A percentile compares a stretch with the other conserved stretches of the same genome.
These are phyloP conservation scores for Crossaster papposus DNA, from an alignment of 53 echinoderm and acorn worm species.

Conservation along the genomic window DNA sequence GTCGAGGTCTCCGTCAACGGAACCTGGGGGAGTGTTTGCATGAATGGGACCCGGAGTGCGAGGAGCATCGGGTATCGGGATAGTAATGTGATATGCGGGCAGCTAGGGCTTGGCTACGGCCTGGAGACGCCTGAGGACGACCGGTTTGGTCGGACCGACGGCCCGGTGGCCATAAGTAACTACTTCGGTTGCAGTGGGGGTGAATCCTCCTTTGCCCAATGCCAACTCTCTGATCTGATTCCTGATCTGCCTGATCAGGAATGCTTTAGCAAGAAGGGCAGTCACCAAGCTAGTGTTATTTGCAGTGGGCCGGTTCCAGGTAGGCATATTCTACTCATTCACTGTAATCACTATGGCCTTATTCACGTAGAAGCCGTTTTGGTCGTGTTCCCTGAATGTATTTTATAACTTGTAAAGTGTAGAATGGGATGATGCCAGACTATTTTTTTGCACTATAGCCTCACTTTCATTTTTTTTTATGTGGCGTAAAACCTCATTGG, in stretches of 20 bases:
- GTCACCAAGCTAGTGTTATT: slow-evolving; percentile 13
- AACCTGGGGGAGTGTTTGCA: slow-evolving; percentile 32
- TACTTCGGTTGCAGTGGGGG: neutral
- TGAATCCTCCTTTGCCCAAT: slow-evolving; percentile 43
- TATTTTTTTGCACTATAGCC: too few species aligned
- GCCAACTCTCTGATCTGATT: neutral
- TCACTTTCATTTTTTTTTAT: too few species aligned
- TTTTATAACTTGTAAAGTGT: too few species aligned
- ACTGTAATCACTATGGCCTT: neutral
- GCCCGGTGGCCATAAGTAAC: slow-evolving; percentile 9
- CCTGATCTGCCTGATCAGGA: neutral
- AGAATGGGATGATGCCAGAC: too few species aligned
- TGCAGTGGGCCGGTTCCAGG: slow-evolving; percentile 39
- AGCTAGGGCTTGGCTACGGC: slow-evolving; percentile 44
- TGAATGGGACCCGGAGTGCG: neutral
- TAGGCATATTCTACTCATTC: neutral
- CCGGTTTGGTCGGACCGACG: slow-evolving; percentile 24
- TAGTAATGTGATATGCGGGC: slow-evolving; percentile 27
- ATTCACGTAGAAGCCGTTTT: too few species aligned
- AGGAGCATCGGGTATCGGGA: neutral
- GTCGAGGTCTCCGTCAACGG: slow-evolving; percentile 27
- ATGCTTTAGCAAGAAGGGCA: neutral
- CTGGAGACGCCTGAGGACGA: slow-evolving; percentile 22
- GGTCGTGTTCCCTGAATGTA: too few species aligned
- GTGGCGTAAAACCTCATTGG: too few species aligned